Base-by-base conservation (phyloP, 2,888 invertebrate species). In the Steinernema scapterisci region DNA sequence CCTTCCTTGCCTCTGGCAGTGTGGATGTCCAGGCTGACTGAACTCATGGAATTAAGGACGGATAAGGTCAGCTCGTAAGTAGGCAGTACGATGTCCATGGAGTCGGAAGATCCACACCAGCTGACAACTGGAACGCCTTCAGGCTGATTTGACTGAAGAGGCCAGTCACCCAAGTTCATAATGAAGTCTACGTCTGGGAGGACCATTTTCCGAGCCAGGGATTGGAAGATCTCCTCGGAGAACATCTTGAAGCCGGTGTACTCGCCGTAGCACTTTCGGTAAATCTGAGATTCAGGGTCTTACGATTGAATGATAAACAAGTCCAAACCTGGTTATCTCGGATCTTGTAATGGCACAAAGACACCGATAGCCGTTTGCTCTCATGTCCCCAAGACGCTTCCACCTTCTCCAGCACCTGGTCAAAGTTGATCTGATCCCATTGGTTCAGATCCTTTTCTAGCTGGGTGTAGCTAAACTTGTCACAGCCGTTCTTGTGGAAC, bases 181-280 rank as follows among this genome's bases (percentile, higher is more conserved):
- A 95, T 92, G 85, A 97, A 92, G 88, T 97, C 95, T 83, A 93
- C 89, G 89, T 97, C 93, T 3, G 95, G 95, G 73, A 97, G 88
- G 25, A 89, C 84, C 79, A 93, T 92, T 91, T 95, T 94, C 80
- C 95, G 91, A 16, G 92, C 89, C 71, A 97, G 88, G 0, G 94
- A 95, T 63, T 94, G 88, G 38, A 97, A 89, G 76, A 95, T 92
- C 56, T 92, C 92, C 89, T 97, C 97, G 89, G 93, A 92, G 89
- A 97, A 97, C 92, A 95, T 94, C 88, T 95, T 95, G 88, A 97
- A 97, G 0, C 95, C 97, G 13, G 95, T 93, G 90, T 97, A 93
- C 88, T 95, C 92, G 16, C 97, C 97, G 89, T 94, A 94, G 87
- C 96, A 97, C 84, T 92, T 92, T 82, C 95, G 91, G 88, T 93